Evolutionary conservation across 1,140 invertebrate species (phyloP), one percentile per base, ranked within the genome.

Genomic region (Ladona fulva): DNA sequence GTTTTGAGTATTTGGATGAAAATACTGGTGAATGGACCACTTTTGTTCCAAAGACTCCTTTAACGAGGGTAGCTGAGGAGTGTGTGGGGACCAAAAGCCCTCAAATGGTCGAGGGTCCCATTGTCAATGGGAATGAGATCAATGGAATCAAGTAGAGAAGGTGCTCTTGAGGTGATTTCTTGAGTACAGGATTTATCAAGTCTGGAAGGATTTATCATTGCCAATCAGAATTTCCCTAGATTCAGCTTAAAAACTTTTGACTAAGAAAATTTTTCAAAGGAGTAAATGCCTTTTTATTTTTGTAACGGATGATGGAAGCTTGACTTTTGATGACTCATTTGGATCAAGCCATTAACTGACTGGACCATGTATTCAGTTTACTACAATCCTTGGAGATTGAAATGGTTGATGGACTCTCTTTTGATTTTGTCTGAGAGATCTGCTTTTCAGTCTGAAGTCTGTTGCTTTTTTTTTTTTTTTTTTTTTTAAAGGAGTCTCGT

Each of bases 1-100:
- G 91, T n/a, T 90, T 95, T 76, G 94, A 95, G 86, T 94, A 90
- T 81, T 84, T 94, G 77, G 92, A 92, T 81, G 84, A 86, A 52
- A 87, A 89, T 44, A 89, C 89, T 75, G 90, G 91, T 80, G 91
- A 92, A 82, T 94, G 92, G 92, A 93, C 91, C 19, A 89, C 88
- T 24, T 92, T 92, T 81, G 85, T 84, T 78, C 83, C 84, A 12
- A 80, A 82, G 52, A 66, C 52, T 3, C 14, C 52, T 66, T 66
- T 22, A 66, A 66, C 52, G 1, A 22, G 14, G 52, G 1, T 66
- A 19, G 52, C 52, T 66, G 52, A 66, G 3, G 52, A 12, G 16
- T 66, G 1, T 16, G 29, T 5, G n/a, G 52, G 52, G 52, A 66
- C 52, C 52, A 66, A 66, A 66, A 22, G 52, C 52, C 52, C n/a